Base-by-base conservation (phyloP, 2,888 invertebrate genomes). In the Cheilosia grossa region DNA sequence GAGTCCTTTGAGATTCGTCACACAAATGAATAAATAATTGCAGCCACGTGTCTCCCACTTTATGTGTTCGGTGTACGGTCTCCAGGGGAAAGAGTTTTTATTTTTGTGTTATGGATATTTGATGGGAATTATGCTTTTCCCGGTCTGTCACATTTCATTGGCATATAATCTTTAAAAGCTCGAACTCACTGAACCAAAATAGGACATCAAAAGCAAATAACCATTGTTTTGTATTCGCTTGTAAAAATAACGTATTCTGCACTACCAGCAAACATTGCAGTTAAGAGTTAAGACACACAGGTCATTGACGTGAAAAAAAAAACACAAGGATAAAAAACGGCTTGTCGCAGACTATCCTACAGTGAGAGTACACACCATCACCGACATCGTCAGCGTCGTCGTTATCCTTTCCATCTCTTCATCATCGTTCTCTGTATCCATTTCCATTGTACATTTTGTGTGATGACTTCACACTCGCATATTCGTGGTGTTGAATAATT, bases 251-350 rank as follows among this genome's bases (percentile, higher is more conserved):
- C 61, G 56, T 40, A 63, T 44, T 44, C 37, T 42, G 21, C 13
- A 54, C 61, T 47, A n/a, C 59, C 47, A 78, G 53, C 49, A 27
- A 6, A 44, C 53, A 58, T 15, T 27, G 13, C 51, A 53, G 21
- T 30, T 4, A 37, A 37, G 13, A 53, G 21, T 30, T 4, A 37
- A 37, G 37, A 37, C 64, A 64, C 5, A 33, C 64, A 67, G 82
- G 61, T 82, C 82, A 72, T 82, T 82, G 82, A 69, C 82, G 73
- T 63, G 73, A 44, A 82, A 77, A 67, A 56, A 44, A 40, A 30
- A 53, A 51, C 44, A 58, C 44, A 37, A 27, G 6, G 15, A 13
- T n/a, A 27, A 30, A 30, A 30, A 56, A 9, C 17, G 47, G 19
- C 27, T 49, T 58, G 47, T 30, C 49, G 54, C 61, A 63, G 63